Conservation (phyloP, 2,113 vertebrate genomes). For the Todiramphus saurophagus region DNA sequence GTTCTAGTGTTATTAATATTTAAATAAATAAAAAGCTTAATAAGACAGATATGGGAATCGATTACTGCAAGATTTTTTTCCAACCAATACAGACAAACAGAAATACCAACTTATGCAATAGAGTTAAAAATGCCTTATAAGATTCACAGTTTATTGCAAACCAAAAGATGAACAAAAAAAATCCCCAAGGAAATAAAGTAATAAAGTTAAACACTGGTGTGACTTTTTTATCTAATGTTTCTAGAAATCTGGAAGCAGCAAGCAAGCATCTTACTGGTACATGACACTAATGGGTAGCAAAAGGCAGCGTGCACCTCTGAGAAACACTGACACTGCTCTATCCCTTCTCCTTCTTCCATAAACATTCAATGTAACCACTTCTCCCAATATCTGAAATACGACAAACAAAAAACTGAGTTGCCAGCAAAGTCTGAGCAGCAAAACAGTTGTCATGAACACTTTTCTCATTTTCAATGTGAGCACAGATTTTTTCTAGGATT, state of each 20-base stretch:
- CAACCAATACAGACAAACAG: not conserved
- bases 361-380: not conserved
- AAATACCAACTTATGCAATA: not conserved
- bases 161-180: not conserved
- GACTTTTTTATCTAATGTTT: not conserved
- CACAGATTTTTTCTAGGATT: not conserved
- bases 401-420: not conserved
- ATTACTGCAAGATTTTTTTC: not conserved
- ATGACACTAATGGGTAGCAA: not conserved
- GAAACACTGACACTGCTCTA: not conserved
- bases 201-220: not conserved
- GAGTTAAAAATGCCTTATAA: not conserved
- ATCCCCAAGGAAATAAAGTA: not conserved
- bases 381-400: not conserved
- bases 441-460: not conserved
- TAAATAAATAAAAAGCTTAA: not conserved
- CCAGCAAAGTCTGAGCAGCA: not conserved
- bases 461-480: not conserved
- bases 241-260: not conserved
- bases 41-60: not conserved
- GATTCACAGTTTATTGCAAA: not conserved
- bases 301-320: not conserved
- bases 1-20: not conserved
- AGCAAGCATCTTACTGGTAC: not conserved
- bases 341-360: not conserved